A percentile compares a stretch with the other conserved stretches of the same genome.
These are phyloP conservation scores for Lathronympha strigana DNA, from an alignment of 2,888 invertebrate species.

Conservation along the genomic window DNA sequence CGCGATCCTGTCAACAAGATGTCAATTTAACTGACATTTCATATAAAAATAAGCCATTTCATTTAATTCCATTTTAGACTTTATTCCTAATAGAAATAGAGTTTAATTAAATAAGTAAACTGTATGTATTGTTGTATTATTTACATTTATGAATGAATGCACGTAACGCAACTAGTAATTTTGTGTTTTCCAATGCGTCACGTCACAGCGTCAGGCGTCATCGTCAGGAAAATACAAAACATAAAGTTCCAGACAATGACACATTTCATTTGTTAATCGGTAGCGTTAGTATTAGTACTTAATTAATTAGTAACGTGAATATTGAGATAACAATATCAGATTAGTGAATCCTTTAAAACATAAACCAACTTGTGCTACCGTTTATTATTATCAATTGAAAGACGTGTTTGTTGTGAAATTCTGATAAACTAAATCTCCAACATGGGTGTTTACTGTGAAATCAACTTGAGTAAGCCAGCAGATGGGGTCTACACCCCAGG, in stretches of 20 bases:
- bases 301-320: neutral
- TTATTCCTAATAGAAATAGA: neutral
- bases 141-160: too few species aligned
- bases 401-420: slow-evolving; percentile 8
- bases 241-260: slow-evolving; percentile 1
- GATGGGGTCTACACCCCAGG: slow-evolving; percentile 27
- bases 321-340: neutral
- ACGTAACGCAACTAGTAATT: too few species aligned
- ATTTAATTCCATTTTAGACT: slow-evolving; percentile 5
- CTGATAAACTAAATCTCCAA: neutral
- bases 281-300: neutral
- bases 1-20: neutral
- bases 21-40: neutral
- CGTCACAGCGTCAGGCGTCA: too few species aligned
- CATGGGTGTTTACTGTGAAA: slow-evolving; percentile 35
- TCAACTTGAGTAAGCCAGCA: slow-evolving; percentile 13
- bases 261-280: neutral
- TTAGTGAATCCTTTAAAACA: too few species aligned
- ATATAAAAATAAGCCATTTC: neutral
- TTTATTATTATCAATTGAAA: neutral
- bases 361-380: neutral
- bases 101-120: slow-evolving; percentile 2
- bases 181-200: too few species aligned
- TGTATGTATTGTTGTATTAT: too few species aligned
- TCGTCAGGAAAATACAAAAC: neutral